Evolutionary conservation across 2,797 vertebrate species (phyloP).

Genomic region (Gambelia wislizenii): DNA sequence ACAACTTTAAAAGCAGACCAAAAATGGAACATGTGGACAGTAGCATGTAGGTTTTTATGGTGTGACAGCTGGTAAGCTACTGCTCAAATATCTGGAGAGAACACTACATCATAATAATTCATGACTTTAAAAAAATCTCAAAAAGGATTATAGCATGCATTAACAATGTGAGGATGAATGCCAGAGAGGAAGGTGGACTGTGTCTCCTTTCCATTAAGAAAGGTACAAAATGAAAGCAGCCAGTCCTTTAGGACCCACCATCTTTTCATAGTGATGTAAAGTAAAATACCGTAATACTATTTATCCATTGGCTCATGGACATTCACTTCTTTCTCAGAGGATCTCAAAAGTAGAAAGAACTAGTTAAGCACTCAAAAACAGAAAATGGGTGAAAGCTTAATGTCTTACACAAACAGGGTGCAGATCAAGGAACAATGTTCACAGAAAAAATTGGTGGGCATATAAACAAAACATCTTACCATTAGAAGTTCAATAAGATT

Average conservation of each 20-base stretch:
- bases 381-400: neutral
- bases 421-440: neutral
- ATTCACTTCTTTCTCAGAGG: neutral
- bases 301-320: neutral
- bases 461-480: neutral
- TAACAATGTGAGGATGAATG: neutral
- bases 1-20: neutral
- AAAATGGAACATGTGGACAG: neutral
- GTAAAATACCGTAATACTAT: neutral
- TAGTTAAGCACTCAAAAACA: neutral
- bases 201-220: neutral
- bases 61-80: neutral
- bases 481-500: neutral
- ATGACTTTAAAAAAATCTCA: neutral
- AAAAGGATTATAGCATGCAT: neutral
- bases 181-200: neutral
- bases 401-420: neutral
- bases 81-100: neutral
- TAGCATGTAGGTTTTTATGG: neutral
- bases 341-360: neutral
- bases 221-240: neutral
- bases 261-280: neutral
- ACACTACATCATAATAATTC: neutral
- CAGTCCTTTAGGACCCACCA: neutral
- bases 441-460: neutral